phyloP scores from a whole-genome alignment of 2,797 vertebrate genomes.

The Neosalanx taihuensis region DNA sequence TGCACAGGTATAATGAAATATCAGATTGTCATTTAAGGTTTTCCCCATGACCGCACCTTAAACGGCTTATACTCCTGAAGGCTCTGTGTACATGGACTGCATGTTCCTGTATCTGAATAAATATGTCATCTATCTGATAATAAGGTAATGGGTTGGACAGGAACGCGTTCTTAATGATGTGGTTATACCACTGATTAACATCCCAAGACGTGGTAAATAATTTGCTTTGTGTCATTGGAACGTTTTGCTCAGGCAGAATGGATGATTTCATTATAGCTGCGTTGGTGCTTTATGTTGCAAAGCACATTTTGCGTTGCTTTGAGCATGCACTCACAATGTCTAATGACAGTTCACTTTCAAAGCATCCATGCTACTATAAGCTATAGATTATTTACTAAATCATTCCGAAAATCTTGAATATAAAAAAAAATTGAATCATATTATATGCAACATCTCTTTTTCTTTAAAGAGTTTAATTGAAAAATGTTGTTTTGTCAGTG shows the following conservation, averaged over 20 bases:
- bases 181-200: not conserved
- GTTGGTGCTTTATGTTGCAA: not conserved
- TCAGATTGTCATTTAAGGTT: not conserved
- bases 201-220: not conserved
- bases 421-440: not conserved
- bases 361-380: not conserved
- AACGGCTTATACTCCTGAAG: not conserved
- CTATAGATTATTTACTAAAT: not conserved
- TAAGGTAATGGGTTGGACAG: not conserved
- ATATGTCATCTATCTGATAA: not conserved
- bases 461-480: not conserved
- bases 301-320: not conserved
- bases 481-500: slow-evolving; percentile 1
- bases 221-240: slow-evolving; percentile 9
- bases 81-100: not conserved
- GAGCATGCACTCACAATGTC: not conserved
- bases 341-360: not conserved
- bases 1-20: slow-evolving; percentile 12
- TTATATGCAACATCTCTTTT: not conserved
- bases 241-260: not conserved
- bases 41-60: not conserved
- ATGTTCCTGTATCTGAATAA: not conserved
- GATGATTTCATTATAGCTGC: not conserved
- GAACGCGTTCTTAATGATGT: not conserved
- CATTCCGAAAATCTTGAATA: not conserved